Base-by-base conservation (phyloP, 1,140 invertebrate species). In the Pectinophora gossypiella region DNA sequence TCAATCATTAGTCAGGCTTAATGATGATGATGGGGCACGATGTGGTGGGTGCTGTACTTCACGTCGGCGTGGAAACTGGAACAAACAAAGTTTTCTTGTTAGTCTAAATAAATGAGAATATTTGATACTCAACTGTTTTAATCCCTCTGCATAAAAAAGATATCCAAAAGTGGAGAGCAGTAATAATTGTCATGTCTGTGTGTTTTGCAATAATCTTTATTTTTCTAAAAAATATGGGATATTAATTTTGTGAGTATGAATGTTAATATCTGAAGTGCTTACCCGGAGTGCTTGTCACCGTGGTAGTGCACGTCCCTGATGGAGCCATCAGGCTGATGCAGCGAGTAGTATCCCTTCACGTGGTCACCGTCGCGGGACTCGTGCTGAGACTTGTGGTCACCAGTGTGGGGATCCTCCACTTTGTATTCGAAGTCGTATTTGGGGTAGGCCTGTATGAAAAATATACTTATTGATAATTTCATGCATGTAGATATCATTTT, bases 381-480 rank as follows among this genome's bases (percentile, higher is more conserved):
- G 49, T 71, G 67, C 48, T 76, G 74, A 10, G 49, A 59, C 61
- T 76, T 76, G 53, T 54, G 55, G 53, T 77, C 74, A 7, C 65
- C 62, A 19, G 71, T 76, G 58, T 90, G 89, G 1, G 66, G 68
- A 62, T 82, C 89, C 44, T 70, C 77, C 54, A 89, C 89, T 54
- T 69, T 70, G 56, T 72, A 72, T 7, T 61, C 63, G 45, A 72
- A 70, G 48, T 69, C 61, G 63, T 84, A 84, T 58, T 81, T 78
- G 18, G 76, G 75, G 50, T 83, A 60, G 38, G 59, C 46, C 56
- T 61, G 22, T 2, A 16, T 5, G 3, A 48, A 54, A 56, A 5
- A 38, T 6, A 38, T 15, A 18, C 5, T 15, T 13, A 7, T 1
- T 32, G 2, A 12, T 32, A 3, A 32, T n/a, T n/a, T n/a, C n/a